A percentile compares a stretch with the other conserved stretches of the same genome.
These are phyloP conservation scores for Chironomus striatipennis DNA, from an alignment of 1,140 invertebrate species.

Conservation along the genomic window DNA sequence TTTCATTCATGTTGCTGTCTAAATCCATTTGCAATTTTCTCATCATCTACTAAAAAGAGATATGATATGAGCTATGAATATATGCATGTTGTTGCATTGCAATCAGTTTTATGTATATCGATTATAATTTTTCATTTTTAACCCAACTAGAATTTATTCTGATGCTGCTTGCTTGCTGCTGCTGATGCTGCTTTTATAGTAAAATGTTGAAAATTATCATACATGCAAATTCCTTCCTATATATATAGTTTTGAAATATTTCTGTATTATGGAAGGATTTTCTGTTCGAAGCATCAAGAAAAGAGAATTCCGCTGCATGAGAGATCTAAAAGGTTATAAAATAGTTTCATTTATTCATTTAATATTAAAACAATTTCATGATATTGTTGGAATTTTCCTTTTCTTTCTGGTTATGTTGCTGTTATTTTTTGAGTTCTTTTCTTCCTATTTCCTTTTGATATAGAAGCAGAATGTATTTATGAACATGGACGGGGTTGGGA, in stretches of 20 bases:
- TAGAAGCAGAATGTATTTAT: too few species aligned
- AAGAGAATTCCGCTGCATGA: too few species aligned
- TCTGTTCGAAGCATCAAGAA: too few species aligned
- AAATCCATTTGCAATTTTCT: slow-evolving; percentile 14
- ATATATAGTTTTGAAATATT: too few species aligned
- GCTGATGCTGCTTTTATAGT: neutral
- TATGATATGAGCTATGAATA: too few species aligned
- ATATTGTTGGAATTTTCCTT: neutral
- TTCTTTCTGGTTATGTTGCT: too few species aligned
- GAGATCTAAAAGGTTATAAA: neutral
- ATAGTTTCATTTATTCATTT: slow-evolving; percentile 21
- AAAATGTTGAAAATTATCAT: neutral
- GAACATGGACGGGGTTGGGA: too few species aligned
- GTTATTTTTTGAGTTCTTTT: too few species aligned
- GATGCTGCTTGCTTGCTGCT: neutral
- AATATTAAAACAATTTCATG: slow-evolving; percentile 21
- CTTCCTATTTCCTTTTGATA: too few species aligned
- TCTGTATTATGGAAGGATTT: too few species aligned
- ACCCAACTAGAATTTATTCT: neutral
- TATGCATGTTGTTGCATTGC: too few species aligned
- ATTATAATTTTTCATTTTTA: neutral
- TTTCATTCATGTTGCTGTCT: neutral
- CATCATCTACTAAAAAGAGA: neutral
- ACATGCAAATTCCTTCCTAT: neutral
- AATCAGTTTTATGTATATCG: slow-evolving; percentile 13